Percentiles rank a stretch among this genome's conserved stretches.
These are phyloP conservation scores for Drosophila setosimentum DNA, from an alignment of 2,888 invertebrate genomes.

Conservation along the genomic window DNA sequence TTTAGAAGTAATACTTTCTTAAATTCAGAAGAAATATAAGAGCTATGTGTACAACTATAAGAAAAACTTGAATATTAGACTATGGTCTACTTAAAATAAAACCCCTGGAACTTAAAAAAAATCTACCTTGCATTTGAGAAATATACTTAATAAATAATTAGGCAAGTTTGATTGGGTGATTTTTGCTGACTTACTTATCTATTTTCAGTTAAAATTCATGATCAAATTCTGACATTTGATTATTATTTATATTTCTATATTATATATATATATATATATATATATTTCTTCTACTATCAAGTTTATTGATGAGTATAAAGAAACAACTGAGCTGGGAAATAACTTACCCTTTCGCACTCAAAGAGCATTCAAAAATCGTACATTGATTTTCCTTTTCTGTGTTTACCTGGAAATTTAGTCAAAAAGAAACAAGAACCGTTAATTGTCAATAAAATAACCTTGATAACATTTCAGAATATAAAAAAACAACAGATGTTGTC, in stretches of 20 bases:
- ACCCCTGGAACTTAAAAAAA: no score
- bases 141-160: no score
- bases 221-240: neutral
- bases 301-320: neutral
- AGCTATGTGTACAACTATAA: no score
- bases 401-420: slow-evolving; percentile 41
- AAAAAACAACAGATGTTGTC: slow-evolving; percentile 65
- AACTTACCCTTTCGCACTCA: neutral
- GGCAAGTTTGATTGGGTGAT: no score
- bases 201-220: neutral
- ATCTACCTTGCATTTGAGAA: no score
- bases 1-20: neutral
- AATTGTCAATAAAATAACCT: slow-evolving; percentile 37
- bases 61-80: neutral
- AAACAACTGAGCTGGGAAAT: neutral
- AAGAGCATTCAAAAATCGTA: neutral
- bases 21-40: neutral
- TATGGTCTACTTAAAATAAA: neutral
- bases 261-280: no score
- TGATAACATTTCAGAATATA: slow-evolving; percentile 36
- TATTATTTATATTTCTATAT: no score
- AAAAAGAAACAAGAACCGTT: slow-evolving; percentile 34
- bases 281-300: no score
- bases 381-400: neutral
- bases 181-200: no score